A percentile compares a stretch with the other conserved stretches of the same genome.
These are phyloP conservation scores for Meta bourneti DNA, from an alignment of 2,888 invertebrate genomes.

Conservation along the genomic window DNA sequence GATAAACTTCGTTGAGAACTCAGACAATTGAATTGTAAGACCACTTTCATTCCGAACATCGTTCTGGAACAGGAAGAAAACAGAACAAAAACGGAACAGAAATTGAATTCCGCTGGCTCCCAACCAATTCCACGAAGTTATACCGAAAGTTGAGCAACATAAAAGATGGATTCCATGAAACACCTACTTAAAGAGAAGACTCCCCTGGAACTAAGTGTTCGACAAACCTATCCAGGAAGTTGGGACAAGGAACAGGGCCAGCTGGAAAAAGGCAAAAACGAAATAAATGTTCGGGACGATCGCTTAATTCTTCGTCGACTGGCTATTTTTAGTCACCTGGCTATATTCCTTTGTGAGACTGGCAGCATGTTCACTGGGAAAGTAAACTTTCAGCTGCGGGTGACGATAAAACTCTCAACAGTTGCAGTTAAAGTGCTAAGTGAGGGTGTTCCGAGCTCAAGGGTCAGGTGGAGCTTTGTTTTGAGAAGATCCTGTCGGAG, in stretches of 20 bases:
- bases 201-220: not conserved
- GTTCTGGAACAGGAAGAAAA: not conserved
- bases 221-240: conserved; percentile 8
- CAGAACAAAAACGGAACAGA: not conserved
- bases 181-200: not conserved
- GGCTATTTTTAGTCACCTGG: conserved; percentile 24
- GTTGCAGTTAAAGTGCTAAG: not conserved
- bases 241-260: not conserved
- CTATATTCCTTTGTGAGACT: conserved; percentile 9
- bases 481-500: too few relatives aligned
- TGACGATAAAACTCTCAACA: conserved; percentile 21
- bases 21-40: too few relatives aligned
- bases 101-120: not conserved
- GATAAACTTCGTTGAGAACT: too few relatives aligned
- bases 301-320: conserved; percentile 7
- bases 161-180: not conserved
- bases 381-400: conserved; percentile 2
- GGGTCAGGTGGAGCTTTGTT: not conserved
- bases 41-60: not conserved
- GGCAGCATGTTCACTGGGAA: not conserved
- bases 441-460: conserved; percentile 5
- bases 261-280: not conserved
- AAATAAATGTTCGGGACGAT: not conserved
- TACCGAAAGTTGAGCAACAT: not conserved
- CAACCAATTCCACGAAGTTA: not conserved